A percentile compares a stretch with the other conserved stretches of the same genome.
These are phyloP conservation scores for Oreochromis grahami DNA, from an alignment of 2,797 vertebrate genomes.

Conservation along the genomic window DNA sequence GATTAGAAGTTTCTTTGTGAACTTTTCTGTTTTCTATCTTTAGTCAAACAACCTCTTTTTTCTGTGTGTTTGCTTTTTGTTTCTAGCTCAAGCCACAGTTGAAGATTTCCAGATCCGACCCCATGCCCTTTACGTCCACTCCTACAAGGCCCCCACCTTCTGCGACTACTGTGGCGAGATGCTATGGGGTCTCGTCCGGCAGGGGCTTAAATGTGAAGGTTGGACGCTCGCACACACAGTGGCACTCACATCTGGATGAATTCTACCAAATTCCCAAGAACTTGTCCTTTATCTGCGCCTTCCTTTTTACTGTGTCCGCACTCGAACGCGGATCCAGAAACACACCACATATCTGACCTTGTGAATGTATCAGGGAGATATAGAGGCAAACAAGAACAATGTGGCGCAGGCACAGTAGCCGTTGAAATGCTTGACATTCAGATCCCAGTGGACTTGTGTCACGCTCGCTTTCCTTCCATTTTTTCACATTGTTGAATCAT, in stretches of 20 bases:
- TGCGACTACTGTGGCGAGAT: constrained; percentile 99
- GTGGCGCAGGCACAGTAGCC: neutral
- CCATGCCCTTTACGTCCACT: constrained; percentile 95
- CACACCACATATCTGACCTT: constrained; percentile 1
- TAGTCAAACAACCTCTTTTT: neutral
- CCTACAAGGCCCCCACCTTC: constrained; percentile 97
- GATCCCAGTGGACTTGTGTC: constrained; percentile 22
- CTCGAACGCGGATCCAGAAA: neutral
- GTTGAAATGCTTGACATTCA: constrained; percentile 42
- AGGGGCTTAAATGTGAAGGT: constrained; percentile 99
- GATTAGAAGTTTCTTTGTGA: neutral
- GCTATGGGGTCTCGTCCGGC: constrained; percentile 96
- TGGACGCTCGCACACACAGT: neutral
- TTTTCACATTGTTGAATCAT: constrained; percentile 3
- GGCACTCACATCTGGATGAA: neutral
- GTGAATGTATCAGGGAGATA: constrained; percentile 17
- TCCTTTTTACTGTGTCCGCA: neutral
- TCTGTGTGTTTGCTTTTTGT: constrained; percentile 19
- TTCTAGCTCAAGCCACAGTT: constrained; percentile 92
- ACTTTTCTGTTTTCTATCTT: neutral
- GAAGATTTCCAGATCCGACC: constrained; percentile 99
- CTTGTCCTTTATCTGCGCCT: neutral
- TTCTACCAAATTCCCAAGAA: neutral
- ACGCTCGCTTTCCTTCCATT: neutral
- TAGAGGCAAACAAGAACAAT: neutral